phyloP scores from a whole-genome alignment of 2,888 invertebrate species.

The Thysanoteuthis rhombus region DNA sequence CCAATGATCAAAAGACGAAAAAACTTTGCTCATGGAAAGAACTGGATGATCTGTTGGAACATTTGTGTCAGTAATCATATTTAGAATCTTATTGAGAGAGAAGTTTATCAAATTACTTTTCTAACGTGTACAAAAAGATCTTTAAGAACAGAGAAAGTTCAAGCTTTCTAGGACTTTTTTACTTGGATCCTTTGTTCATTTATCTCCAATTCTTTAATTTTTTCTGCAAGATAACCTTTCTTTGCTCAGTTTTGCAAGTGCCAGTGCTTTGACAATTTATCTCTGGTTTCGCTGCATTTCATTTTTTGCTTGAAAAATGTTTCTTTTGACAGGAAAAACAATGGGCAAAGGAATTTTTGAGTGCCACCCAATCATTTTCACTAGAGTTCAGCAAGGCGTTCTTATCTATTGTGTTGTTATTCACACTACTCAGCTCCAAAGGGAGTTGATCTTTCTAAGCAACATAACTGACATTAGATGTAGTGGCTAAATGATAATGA shows the following conservation, averaged over 20 bases:
- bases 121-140: too few relatives aligned
- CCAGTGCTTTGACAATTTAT: neutral
- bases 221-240: neutral
- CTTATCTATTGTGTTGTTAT: neutral
- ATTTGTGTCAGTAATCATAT: too few relatives aligned
- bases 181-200: neutral
- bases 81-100: too few relatives aligned
- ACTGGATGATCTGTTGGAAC: too few relatives aligned
- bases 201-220: neutral
- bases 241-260: neutral
- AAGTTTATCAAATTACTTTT: too few relatives aligned
- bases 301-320: neutral
- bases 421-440: neutral
- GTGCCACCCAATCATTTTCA: neutral
- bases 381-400: neutral
- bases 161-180: neutral
- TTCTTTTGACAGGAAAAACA: neutral
- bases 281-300: neutral
- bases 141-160: too few relatives aligned
- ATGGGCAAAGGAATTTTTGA: neutral
- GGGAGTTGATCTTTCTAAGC: neutral
- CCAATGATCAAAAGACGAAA: too few relatives aligned
- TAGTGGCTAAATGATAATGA: too few relatives aligned
- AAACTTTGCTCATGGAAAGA: too few relatives aligned
- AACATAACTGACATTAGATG: too few relatives aligned